Conservation (phyloP, 2,888 invertebrate genomes). For the Cybosia mesomella region DNA sequence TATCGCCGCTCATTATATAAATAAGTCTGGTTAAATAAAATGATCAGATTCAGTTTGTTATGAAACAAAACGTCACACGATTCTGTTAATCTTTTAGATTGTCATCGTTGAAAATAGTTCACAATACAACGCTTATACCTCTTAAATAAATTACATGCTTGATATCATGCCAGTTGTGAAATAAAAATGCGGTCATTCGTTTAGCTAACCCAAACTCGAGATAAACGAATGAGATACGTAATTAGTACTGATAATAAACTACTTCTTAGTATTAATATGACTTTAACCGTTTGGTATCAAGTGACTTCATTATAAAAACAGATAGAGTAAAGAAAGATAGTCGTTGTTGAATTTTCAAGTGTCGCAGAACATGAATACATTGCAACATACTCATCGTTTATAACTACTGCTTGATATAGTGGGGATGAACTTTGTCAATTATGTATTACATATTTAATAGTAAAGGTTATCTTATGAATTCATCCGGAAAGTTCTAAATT, state of each 20-base stretch:
- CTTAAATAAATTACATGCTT: slow-evolving; percentile 28
- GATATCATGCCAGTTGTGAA: slow-evolving; percentile 41
- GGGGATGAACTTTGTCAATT: too few relatives aligned
- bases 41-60: too few relatives aligned
- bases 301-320: slow-evolving; percentile 41
- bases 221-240: slow-evolving; percentile 54
- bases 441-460: too few relatives aligned
- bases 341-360: slow-evolving; percentile 32
- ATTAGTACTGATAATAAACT: slow-evolving; percentile 49
- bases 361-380: slow-evolving; percentile 24
- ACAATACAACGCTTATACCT: slow-evolving; percentile 23
- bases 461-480: too few relatives aligned
- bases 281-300: slow-evolving; percentile 35
- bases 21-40: too few relatives aligned
- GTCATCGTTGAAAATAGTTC: slow-evolving; percentile 18
- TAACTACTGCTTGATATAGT: background rate
- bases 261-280: slow-evolving; percentile 10
- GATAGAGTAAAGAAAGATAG: slow-evolving; percentile 37
- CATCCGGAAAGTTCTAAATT: too few relatives aligned
- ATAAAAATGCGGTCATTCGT: slow-evolving; percentile 47
- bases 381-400: slow-evolving; percentile 9
- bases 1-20: too few relatives aligned
- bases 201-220: slow-evolving; percentile 40
- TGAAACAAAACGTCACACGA: background rate
- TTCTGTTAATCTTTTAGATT: slow-evolving; percentile 12